Evolutionary conservation across 2,113 vertebrate genomes (phyloP), one percentile per base, ranked within the genome.

Genomic region (Crotalus helleri): DNA sequence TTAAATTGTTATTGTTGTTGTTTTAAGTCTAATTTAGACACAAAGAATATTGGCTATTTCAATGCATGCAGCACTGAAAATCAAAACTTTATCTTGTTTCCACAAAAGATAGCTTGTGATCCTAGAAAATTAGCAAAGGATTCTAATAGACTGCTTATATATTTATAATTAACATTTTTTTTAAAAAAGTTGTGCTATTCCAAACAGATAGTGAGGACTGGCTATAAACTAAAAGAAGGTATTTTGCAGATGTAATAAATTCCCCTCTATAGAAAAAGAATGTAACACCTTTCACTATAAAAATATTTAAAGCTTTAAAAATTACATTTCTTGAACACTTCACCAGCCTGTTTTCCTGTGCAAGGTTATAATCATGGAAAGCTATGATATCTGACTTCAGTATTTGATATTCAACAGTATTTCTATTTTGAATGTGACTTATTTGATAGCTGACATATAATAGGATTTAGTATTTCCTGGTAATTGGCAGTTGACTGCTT

Each of bases 11-110:
- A 91, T 88, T 94, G 95, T 94, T 46, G 74, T 81, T 23, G 13
- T 59, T 85, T 59, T 74, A 93, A 69, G 17, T 23, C 3, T 69
- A 51, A 46, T 5, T 74, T 57, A 29, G 33, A 58, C 88, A 58
- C 44, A 1, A 90, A 54, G 85, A 39, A 13, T 85, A 13, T 24
- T 39, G 95, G 10, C 44, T 6, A 93, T 95, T 97, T 96, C 58
- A 59, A 53, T 93, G 92, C 93, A 88, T 94, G 92, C 95, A 5
- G 46, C 5, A 91, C 92, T 88, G 5, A 24, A 3, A 3, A 51
- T 46, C 81, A 15, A 90, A 94, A 96, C 94, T 49, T 7, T 1
- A 89, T 95, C 90, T 96, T 95, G 81, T 90, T 95, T 85, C 89
- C 2, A 17, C 54, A 93, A 94, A 92, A 93, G 33, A 91, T 33